Evolutionary conservation across 1,140 invertebrate species (phyloP), one percentile per base, ranked within the genome.

Genomic region (Pseudachorutes palmiensis): DNA sequence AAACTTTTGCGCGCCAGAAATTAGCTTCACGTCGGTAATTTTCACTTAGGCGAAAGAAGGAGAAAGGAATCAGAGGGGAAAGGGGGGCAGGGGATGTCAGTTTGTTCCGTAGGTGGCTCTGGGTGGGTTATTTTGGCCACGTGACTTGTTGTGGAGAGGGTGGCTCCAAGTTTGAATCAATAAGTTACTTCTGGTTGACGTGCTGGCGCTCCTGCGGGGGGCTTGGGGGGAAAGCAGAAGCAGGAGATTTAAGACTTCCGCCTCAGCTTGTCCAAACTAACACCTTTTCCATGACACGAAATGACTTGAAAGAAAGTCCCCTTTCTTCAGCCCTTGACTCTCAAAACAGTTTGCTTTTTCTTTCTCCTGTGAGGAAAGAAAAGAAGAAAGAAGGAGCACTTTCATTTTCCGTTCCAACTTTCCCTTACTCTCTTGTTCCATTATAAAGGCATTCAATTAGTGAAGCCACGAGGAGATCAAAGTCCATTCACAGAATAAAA

Each of bases 381-480:
- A 55, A 55, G 36, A 5, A 5, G 19, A 9, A 9, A 26, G n/a
- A n/a, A n/a, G n/a, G n/a, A n/a, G n/a, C n/a, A n/a, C n/a, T n/a
- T n/a, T n/a, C n/a, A n/a, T n/a, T n/a, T n/a, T n/a, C n/a, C n/a
- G n/a, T n/a, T n/a, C n/a, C n/a, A n/a, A n/a, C n/a, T n/a, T n/a
- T 45, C 9, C 9, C 36, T 45, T 45, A 9, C 19, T 45, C 9
- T 19, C 9, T 45, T 45, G 36, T 45, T 45, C 36, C 36, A 45
- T 45, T 45, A 45, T 45, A 19, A 45, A 19, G 24, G 36, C 36
- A 55, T 55, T 55, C 51, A 55, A 55, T 55, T 55, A 55, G 51
- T 55, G 14, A 26, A 55, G 51, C 14, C 51, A 26, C 24, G 51
- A 9, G 36, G 36, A n/a, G 36, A 45, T 45, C 36, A 45, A 45